phyloP scores from a whole-genome alignment of 2,113 vertebrate species.

The Cephalopterus ornatus region DNA sequence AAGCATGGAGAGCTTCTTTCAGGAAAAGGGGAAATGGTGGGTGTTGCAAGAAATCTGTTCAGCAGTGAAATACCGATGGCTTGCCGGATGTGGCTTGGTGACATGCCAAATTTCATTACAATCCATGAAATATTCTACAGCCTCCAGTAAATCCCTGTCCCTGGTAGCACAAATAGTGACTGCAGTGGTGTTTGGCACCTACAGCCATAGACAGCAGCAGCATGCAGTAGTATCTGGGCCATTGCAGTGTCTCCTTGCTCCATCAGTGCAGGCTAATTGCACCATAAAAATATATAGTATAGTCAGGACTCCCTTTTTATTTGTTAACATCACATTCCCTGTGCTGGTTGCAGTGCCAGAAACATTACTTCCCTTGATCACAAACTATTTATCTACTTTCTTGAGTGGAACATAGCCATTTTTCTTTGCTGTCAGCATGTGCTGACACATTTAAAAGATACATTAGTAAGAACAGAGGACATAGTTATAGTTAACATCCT shows the following conservation, averaged over 20 bases:
- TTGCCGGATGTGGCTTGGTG: conserved; percentile 45
- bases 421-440: background rate
- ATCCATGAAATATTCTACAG: background rate
- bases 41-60: conserved; percentile 56
- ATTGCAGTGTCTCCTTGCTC: background rate
- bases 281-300: background rate
- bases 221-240: background rate
- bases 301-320: background rate
- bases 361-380: background rate
- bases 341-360: background rate
- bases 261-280: background rate
- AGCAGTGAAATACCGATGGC: conserved; percentile 51
- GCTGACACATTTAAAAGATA: conserved; percentile 3
- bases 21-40: conserved; percentile 31
- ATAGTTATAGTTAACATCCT: background rate
- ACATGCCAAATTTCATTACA: conserved; percentile 60
- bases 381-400: conserved; percentile 18
- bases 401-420: background rate
- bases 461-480: background rate
- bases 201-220: background rate
- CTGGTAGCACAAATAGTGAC: conserved; percentile 8
- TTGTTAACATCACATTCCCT: background rate
- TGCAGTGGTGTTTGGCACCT: conserved; percentile 13
- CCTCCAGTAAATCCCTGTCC: conserved; percentile 57
- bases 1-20: conserved; percentile 22